Percentiles rank a stretch among this genome's conserved stretches.
These are phyloP conservation scores for Cheilosia scutellata DNA, from an alignment of 2,888 invertebrate species.

Conservation along the genomic window DNA sequence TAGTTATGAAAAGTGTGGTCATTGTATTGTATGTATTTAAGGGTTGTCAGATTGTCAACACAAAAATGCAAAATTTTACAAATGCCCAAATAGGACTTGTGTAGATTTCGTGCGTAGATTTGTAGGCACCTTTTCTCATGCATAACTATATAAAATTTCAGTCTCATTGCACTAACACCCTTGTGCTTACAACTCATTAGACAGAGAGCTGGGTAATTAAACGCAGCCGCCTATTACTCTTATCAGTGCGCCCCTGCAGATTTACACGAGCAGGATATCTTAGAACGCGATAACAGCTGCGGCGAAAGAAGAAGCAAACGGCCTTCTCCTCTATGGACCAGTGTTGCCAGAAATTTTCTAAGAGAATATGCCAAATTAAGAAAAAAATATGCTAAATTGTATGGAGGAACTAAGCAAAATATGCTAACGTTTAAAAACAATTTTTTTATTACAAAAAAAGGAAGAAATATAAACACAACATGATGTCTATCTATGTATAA, in stretches of 20 bases:
- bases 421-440: too few relatives aligned
- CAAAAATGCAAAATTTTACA: too few relatives aligned
- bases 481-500: too few relatives aligned
- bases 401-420: too few relatives aligned
- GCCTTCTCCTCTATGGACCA: conserved; percentile 23
- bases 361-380: too few relatives aligned
- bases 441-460: too few relatives aligned
- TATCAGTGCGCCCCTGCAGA: conserved; percentile 52
- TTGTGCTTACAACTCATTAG: conserved; percentile 25
- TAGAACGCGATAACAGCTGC: conserved; percentile 39
- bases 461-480: too few relatives aligned
- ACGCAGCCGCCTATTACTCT: conserved; percentile 62
- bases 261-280: conserved; percentile 68
- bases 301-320: conserved; percentile 6
- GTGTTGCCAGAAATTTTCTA: too few relatives aligned
- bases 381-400: too few relatives aligned
- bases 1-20: conserved; percentile 54
- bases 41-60: too few relatives aligned
- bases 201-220: conserved; percentile 66
- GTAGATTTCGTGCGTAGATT: too few relatives aligned
- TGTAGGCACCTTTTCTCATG: too few relatives aligned
- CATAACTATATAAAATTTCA: background rate
- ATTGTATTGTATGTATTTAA: background rate
- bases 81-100: background rate
- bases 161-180: background rate